Base-by-base conservation (phyloP, 2,888 invertebrate genomes). In the Drosophila maculinotata region DNA sequence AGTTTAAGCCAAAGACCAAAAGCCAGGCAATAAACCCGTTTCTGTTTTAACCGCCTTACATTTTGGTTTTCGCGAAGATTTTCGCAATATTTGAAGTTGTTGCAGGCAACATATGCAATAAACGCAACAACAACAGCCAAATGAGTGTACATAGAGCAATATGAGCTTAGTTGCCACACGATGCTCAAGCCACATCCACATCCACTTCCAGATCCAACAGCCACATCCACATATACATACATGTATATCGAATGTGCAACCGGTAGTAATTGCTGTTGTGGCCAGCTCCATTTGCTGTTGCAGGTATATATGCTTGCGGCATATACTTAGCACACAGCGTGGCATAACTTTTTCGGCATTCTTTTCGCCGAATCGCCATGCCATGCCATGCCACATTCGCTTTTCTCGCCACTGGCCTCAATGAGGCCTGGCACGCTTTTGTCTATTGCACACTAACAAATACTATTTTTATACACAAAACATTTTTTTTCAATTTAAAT, bases 1-100 rank as follows among this genome's bases (percentile, higher is more conserved):
- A 36, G 36, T 35, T 49, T 7, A 10, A 49, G 33, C 33, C 25
- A 44, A 47, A 57, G 36, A 54, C 35, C 52, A 71, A 70, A 58
- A 45, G 59, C 38, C 51, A 58, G 60, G 56, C 58, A 56, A 64
- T 57, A 79, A 80, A 80, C 80, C 51, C 63, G 80, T 80, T 80
- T 78, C 63, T 51, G 48, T 67, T 83, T 76, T 30, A 62, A 39
- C 56, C 63, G 66, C 56, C 59, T 75, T 74, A 45, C 45, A 51
- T 75, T 74, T 69, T 69, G 67, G 51, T 75, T 71, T 83, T 76
- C 62, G 65, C 70, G 62, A 69, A 79, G 68, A 66, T 85, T 80
- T 80, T 80, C 83, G 80, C 80, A 80, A 80, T 76, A 65, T 82
- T 79, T 85, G 73, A 70, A 72, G 79, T 76, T 60, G 74, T 66